Percentiles rank a stretch among this genome's conserved stretches.
phyloP scores from a whole-genome alignment of 2,888 invertebrate genomes.

The Orthosia cruda region DNA sequence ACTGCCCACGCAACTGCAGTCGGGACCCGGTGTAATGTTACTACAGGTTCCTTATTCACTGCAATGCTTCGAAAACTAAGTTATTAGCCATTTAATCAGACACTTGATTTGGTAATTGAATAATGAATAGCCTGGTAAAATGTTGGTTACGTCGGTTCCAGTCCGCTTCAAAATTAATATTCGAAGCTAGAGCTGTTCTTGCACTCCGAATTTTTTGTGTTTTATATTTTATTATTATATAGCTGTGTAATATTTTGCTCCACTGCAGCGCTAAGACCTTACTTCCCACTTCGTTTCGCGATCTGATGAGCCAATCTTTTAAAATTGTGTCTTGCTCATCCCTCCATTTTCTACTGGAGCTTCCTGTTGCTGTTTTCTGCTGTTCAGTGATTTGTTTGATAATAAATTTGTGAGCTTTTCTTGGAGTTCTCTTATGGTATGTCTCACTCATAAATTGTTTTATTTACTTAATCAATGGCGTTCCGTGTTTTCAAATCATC shows the following conservation, averaged over 20 bases:
- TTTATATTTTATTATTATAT: not conserved
- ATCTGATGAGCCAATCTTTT: no score
- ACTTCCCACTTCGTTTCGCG: no score
- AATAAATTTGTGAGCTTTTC: slow-evolving; percentile 19
- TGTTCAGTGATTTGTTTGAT: slow-evolving; percentile 15
- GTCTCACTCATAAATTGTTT: not conserved
- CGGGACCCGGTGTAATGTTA: slow-evolving; percentile 40
- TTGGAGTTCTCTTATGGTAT: slow-evolving; percentile 7
- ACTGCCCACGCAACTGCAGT: slow-evolving; percentile 51
- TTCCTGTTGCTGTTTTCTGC: no score
- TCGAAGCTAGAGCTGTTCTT: no score
- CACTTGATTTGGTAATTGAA: slow-evolving; percentile 50
- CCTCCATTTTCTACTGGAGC: no score
- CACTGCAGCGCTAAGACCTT: no score
- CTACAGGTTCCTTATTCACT: slow-evolving; percentile 39
- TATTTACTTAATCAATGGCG: not conserved
- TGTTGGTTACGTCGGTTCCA: slow-evolving; percentile 31
- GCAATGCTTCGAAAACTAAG: slow-evolving; percentile 37
- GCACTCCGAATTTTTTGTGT: slow-evolving; percentile 15
- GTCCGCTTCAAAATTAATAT: slow-evolving; percentile 24
- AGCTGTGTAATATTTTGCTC: no score
- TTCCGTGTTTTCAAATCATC: not conserved
- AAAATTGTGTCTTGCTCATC: no score
- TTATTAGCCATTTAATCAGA: slow-evolving; percentile 51
- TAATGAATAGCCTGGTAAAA: slow-evolving; percentile 48